Base-by-base conservation (phyloP, 2,113 vertebrate species). In the Melozone crissalis region DNA sequence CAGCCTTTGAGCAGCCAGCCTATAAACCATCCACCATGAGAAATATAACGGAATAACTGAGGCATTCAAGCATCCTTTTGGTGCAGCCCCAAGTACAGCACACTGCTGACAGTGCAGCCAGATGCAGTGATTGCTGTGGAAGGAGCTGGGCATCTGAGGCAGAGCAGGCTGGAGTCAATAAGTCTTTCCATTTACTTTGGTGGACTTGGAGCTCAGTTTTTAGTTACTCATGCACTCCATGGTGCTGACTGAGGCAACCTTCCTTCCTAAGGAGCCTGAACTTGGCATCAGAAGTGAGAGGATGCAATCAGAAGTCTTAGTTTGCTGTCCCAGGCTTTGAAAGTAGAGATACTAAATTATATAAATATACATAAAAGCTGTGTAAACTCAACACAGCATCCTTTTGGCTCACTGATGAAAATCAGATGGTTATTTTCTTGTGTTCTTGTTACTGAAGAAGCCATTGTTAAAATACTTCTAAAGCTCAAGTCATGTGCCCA, bases 121-220 rank as follows among this genome's bases (percentile, higher is more conserved):
- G 51, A 58, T 72, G 71, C 91, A 62, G 39, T 24, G 58, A 55
- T 76, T 39, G 67, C 85, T 80, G 39, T 54, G 95, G 75, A 94
- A 94, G 92, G 55, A 93, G 69, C 11, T 1, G 1, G 30, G 55
- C 47, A 59, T 44, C 49, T 73, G 58, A 89, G 91, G 91, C 89
- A 92, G 75, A 63, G 58, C 47, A 37, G 51, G 5, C 77, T 83
- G 92, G 58, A 92, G 62, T 76, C 88, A 69, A 2, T 55, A 84
- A 95, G 76, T 74, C 69, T 93, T 94, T 95, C 95, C 84, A 49
- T 77, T 76, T 88, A 62, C 54, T 74, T 94, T 18, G 55, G n/a
- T 13, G 55, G 59, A 35, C 78, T 93, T 72, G 46, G 46, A 62
- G 55, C 62, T 93, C 55, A 46, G 74, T 71, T 93, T 78, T 41